A percentile compares a stretch with the other conserved stretches of the same genome.
Conservation (phyloP, 2,888 invertebrate species). For the Trichogramma dendrolimi region DNA sequence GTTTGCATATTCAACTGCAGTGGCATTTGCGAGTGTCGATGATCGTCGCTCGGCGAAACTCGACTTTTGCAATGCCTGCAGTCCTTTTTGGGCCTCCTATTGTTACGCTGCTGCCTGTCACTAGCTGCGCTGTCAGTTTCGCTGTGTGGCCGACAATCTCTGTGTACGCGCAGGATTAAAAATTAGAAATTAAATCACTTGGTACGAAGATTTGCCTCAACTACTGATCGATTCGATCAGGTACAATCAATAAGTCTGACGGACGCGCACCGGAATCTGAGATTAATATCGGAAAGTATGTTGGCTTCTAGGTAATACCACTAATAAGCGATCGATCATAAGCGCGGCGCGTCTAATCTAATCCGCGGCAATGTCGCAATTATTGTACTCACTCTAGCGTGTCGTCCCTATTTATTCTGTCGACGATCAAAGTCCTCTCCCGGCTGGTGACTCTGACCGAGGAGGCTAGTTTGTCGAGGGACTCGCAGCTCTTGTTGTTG, state of each 20-base stretch:
- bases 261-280: no score
- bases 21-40: background rate
- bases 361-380: no score
- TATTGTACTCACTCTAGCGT: background rate
- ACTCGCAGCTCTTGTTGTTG: constrained; percentile 29
- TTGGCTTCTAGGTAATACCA: no score
- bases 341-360: no score
- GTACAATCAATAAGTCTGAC: background rate
- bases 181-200: background rate
- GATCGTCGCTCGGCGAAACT: background rate
- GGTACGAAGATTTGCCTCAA: no score
- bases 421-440: constrained; percentile 30
- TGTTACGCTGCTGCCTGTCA: constrained; percentile 6
- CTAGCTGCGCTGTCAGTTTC: constrained; percentile 2
- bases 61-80: constrained; percentile 45
- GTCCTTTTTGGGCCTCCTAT: constrained; percentile 45
- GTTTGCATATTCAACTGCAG: background rate
- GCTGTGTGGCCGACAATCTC: constrained; percentile 12
- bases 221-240: background rate
- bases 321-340: no score
- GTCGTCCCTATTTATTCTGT: constrained; percentile 19
- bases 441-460: constrained; percentile 41
- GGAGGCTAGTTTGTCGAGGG: constrained; percentile 22
- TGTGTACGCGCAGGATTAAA: background rate
- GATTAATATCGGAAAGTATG: no score